Evolutionary conservation across 2,797 vertebrate species (phyloP), one percentile per base, ranked within the genome.

Genomic region (Enteromius unitaeniatus): DNA sequence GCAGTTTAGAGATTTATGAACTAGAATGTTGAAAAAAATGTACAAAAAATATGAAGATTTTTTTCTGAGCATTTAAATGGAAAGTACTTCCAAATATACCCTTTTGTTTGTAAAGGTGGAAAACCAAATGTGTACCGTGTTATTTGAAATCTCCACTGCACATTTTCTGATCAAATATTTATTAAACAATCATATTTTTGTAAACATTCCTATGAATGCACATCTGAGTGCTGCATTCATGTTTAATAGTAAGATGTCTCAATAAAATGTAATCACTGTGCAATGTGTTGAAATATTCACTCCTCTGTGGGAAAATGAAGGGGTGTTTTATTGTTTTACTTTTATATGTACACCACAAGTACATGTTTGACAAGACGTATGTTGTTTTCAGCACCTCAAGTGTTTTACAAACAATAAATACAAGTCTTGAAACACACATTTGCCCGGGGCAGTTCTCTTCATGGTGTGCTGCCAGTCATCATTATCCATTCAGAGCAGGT

Each of bases 221-320:
- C 70, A 75, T 47, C 26, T 14, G 21, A 83, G 34, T 34, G 58
- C 42, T 60, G 75, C 64, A n/a, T 65, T 62, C 45, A 70, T 81
- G 69, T 81, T 73, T 55, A 26, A 72, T 88, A 58, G 34, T 14
- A 85, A 88, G 84, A 87, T 64, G 84, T 90, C 88, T 88, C 87
- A 92, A 92, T 93, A 91, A 93, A 93, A 87, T 89, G 78, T 74
- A 17, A 89, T 90, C 91, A 93, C 91, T 92, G 91, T 93, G n/a
- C 53, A 77, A 65, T 75, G 28, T 65, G 31, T 19, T 51, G 23
- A 64, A 78, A 78, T 51, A 49, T 60, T 69, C 37, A 17, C 58
- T 21, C 5, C 42, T 58, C 23, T 47, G 17, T 67, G 21, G 6
- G 21, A 2, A 67, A 31, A 81, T 6, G 21, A 74, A 21, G 26